Percentiles rank a stretch among this genome's conserved stretches.
These are phyloP conservation scores for Neotragus pygmaeus DNA, from an alignment of 2,113 vertebrate species.

Conservation along the genomic window DNA sequence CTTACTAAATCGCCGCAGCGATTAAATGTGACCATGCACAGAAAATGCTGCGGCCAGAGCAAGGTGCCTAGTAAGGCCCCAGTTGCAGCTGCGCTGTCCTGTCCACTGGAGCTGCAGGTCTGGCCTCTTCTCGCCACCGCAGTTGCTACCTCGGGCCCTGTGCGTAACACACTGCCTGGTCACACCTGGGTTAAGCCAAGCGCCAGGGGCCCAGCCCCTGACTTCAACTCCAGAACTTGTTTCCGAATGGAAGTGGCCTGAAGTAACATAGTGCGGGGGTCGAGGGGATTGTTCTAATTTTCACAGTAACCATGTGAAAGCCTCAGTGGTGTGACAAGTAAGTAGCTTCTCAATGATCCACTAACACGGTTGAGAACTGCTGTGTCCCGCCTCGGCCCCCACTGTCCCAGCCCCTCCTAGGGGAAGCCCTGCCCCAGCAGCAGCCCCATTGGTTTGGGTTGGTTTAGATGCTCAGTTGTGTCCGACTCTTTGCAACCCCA, in stretches of 20 bases:
- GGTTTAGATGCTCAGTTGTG: background rate
- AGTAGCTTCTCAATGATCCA: background rate
- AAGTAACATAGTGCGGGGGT: background rate
- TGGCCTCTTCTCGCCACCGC: background rate
- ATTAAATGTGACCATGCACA: background rate
- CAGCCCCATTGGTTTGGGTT: background rate
- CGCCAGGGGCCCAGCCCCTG: background rate
- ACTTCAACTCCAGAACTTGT: background rate
- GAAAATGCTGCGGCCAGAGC: background rate
- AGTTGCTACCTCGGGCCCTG: background rate
- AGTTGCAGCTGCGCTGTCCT: background rate
- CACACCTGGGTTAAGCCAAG: background rate
- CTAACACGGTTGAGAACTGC: rapidly evolving
- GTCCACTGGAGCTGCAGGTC: background rate
- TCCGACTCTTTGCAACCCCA: background rate
- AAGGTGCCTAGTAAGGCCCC: background rate
- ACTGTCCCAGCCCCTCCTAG: background rate
- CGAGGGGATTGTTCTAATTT: background rate
- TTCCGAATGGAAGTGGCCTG: background rate
- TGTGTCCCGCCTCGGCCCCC: background rate
- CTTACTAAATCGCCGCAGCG: background rate
- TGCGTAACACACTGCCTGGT: rapidly evolving
- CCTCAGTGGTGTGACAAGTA: background rate
- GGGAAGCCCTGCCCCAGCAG: background rate
- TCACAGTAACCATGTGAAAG: background rate